Evolutionary conservation across 2,113 vertebrate genomes (phyloP).

Genomic region (Tretioscincus oriximinensis): DNA sequence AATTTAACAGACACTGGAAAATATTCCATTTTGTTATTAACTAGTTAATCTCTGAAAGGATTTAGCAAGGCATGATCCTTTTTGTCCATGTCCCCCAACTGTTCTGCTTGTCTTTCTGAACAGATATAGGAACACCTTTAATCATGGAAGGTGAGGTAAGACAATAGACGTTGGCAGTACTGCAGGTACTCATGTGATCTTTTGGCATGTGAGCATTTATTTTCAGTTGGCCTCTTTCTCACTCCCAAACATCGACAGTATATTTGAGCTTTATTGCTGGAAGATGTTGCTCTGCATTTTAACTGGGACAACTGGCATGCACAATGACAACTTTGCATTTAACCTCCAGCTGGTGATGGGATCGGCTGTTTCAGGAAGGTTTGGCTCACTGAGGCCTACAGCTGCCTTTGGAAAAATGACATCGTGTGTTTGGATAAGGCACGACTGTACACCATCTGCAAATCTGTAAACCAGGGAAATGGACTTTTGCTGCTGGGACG

Average conservation of each 20-base stretch:
- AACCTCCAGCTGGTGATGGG: background rate
- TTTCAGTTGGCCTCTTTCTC: background rate
- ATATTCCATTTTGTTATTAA: too few relatives aligned
- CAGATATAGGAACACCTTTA: too few relatives aligned
- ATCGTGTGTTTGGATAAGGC: conserved; percentile 2
- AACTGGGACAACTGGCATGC: background rate
- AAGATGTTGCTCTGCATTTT: background rate
- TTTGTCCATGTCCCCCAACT: too few relatives aligned
- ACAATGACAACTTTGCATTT: background rate
- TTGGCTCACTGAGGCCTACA: conserved; percentile 41
- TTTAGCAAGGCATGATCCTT: too few relatives aligned
- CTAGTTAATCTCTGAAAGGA: background rate
- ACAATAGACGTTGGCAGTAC: background rate
- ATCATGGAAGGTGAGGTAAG: background rate
- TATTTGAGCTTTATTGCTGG: background rate
- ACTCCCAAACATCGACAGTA: background rate
- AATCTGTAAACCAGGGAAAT: background rate
- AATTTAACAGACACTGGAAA: too few relatives aligned
- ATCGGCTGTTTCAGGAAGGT: conserved; percentile 23
- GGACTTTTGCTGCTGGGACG: conserved; percentile 2
- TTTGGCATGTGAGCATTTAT: background rate
- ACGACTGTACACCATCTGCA: background rate
- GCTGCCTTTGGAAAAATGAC: conserved; percentile 31
- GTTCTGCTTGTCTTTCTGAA: too few relatives aligned
- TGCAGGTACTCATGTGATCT: background rate